Conservation (phyloP, 2,113 vertebrate genomes). For the Corythoichthys haematopterus region DNA sequence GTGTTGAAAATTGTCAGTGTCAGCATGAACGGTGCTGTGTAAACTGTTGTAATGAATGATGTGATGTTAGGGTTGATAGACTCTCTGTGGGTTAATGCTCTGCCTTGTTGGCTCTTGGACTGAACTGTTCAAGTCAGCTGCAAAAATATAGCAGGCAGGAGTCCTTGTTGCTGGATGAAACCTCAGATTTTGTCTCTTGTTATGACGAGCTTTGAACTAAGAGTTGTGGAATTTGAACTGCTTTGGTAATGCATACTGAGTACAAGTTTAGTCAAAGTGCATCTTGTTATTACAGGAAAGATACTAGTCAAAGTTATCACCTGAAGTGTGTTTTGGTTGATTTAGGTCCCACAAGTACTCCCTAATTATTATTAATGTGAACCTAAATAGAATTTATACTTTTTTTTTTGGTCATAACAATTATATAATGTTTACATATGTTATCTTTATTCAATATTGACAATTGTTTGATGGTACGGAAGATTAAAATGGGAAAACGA, state of each 20-base stretch:
- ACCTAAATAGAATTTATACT: background rate
- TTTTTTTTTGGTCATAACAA: background rate
- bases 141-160: conserved; percentile 52
- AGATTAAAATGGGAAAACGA: too few relatives aligned
- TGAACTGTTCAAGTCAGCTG: conserved; percentile 54
- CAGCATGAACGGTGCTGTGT: conserved; percentile 18
- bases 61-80: conserved; percentile 8
- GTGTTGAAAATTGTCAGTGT: conserved; percentile 12
- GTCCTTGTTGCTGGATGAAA: conserved; percentile 7
- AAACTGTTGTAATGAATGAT: conserved; percentile 39
- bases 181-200: conserved; percentile 7
- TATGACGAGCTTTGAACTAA: background rate
- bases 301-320: background rate
- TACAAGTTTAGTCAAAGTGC: background rate
- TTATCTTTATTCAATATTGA: too few relatives aligned
- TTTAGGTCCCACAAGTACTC: background rate
- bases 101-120: conserved; percentile 25
- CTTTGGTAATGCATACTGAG: background rate
- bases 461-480: too few relatives aligned
- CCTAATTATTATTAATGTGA: background rate
- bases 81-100: conserved; percentile 15
- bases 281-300: background rate
- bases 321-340: background rate
- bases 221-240: conserved; percentile 4
- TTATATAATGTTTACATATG: too few relatives aligned